Evolutionary conservation across 1,140 invertebrate genomes (phyloP).

Genomic region (Cotesia chilonis): DNA sequence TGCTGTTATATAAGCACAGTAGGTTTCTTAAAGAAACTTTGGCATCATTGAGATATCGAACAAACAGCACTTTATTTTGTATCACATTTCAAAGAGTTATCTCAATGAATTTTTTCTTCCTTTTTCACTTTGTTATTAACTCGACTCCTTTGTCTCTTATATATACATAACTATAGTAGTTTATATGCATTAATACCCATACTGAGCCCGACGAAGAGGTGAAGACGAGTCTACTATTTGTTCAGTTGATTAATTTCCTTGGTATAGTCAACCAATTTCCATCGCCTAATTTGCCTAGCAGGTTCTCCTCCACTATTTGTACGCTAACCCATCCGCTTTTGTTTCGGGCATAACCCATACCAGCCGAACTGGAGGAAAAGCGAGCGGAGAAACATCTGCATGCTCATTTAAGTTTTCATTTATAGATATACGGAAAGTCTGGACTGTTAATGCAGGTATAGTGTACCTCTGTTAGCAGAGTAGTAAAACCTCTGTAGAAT

Average conservation of each 20-base stretch:
- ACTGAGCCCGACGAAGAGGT: not conserved
- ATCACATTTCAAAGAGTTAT: too few relatives aligned
- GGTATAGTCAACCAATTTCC: conserved; percentile 54
- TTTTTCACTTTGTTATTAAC: too few relatives aligned
- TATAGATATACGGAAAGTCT: not conserved
- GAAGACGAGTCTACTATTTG: conserved; percentile 45
- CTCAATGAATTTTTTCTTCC: too few relatives aligned
- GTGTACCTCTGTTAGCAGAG: too few relatives aligned
- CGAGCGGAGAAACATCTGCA: conserved; percentile 7
- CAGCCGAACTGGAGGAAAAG: not conserved
- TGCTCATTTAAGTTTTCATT: conserved; percentile 4
- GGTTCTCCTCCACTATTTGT: not conserved
- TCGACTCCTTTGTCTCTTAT: not conserved
- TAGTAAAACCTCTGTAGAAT: too few relatives aligned
- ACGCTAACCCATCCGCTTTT: not conserved
- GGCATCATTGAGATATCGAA: too few relatives aligned
- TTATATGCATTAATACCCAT: too few relatives aligned
- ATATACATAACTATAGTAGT: not conserved
- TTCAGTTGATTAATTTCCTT: conserved; percentile 53
- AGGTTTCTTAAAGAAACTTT: too few relatives aligned
- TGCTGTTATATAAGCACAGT: too few relatives aligned
- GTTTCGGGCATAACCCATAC: not conserved
- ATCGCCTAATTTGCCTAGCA: conserved; percentile 27
- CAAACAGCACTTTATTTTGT: too few relatives aligned
- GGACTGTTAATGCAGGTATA: not conserved